Evolutionary conservation across 2,797 vertebrate genomes (phyloP), one percentile per base, ranked within the genome.

Genomic region (Babyrousa celebensis): DNA sequence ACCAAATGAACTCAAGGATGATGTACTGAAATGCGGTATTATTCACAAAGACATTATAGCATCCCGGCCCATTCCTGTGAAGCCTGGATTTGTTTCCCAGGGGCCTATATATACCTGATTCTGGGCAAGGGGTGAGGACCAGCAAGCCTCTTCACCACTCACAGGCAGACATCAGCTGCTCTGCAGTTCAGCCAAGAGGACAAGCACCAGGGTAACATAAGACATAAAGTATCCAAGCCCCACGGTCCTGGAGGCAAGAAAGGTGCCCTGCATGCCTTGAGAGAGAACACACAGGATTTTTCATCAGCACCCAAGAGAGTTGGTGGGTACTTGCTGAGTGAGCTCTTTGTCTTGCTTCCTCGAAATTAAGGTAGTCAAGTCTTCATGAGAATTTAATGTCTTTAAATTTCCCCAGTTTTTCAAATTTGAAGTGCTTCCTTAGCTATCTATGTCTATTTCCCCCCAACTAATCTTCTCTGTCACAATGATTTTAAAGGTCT

Each of bases 341-440:
- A 72, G 83, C 56, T 84, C 40, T 63, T 16, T 40, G n/a, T 74
- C 54, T 75, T 70, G 32, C 36, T 17, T 32, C 58, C 62, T 93
- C 83, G 75, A 93, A 94, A 96, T 90, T 85, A 88, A 90, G 23
- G 62, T 54, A 70, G 40, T 23, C 11, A 95, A 82, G 58, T 74
- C 78, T 90, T 85, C 36, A 67, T 54, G 48, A 97, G 40, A 89
- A 86, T 71, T 91, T 52, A 92, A 94, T 79, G 74, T 48, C 36
- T 65, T 95, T 72, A 62, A 17, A 91, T 62, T 68, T 78, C 36
- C n/a, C 43, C 48, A 74, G 40, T 62, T 96, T 96, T 94, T 94
- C 83, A 91, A 23, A 80, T 68, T 32, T 90, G 36, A 94, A 94
- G 48, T 58, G 15, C 15, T 91, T 95, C 79, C 85, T 95, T 62